Conservation (phyloP, 2,888 invertebrate species). For the Odontocolon sp. region DNA sequence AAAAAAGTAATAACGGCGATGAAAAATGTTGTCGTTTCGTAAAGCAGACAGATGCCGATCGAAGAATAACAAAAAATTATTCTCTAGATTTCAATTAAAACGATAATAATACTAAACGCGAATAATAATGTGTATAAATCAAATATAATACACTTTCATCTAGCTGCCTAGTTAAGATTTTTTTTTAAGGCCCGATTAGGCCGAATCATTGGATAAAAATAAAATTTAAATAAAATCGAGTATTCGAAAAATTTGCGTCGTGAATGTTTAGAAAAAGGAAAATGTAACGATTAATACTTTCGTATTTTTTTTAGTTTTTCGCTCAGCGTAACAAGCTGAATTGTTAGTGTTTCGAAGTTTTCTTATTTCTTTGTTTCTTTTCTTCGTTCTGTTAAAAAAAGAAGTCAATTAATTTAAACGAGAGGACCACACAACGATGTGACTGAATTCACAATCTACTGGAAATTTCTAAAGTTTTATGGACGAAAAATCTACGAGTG, state of each 20-base stretch:
- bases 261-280: too few relatives aligned
- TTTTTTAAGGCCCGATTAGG: constrained; percentile 37
- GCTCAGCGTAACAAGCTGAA: too few relatives aligned
- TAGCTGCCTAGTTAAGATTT: constrained; percentile 17
- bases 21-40: too few relatives aligned
- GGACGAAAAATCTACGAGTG: constrained; percentile 55
- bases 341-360: background rate
- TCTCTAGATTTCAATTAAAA: background rate
- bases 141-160: constrained; percentile 33
- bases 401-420: constrained; percentile 30
- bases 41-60: constrained; percentile 20
- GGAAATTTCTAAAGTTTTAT: constrained; percentile 43
- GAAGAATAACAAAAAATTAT: constrained; percentile 12
- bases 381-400: constrained; percentile 16
- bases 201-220: constrained; percentile 41
- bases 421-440: constrained; percentile 28
- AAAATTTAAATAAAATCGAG: constrained; percentile 4
- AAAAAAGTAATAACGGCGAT: too few relatives aligned
- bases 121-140: constrained; percentile 38
- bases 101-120: constrained; percentile 34
- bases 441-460: constrained; percentile 49
- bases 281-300: too few relatives aligned
- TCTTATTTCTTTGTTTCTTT: constrained; percentile 6
- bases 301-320: too few relatives aligned
- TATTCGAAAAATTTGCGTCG: too few relatives aligned